Evolutionary conservation across 2,888 invertebrate species (phyloP).

Genomic region (Cyclophora albipunctata): DNA sequence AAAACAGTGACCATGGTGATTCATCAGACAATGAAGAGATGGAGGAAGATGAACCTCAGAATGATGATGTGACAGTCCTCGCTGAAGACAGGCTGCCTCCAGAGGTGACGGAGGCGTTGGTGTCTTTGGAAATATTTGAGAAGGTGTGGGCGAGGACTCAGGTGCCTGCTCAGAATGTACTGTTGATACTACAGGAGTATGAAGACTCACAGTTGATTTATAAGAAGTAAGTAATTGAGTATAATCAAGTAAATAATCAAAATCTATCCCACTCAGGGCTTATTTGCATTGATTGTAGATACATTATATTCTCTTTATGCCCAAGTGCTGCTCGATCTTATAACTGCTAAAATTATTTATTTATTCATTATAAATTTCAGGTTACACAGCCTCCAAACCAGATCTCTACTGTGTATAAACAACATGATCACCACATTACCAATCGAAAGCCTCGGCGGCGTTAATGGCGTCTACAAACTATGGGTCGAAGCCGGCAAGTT

Average conservation of each 20-base stretch:
- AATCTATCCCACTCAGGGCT: not conserved
- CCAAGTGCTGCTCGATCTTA: too few species aligned
- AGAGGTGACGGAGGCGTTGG: constrained; percentile 77
- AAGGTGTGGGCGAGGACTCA: constrained; percentile 75
- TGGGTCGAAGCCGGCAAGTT: constrained; percentile 80
- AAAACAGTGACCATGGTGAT: constrained; percentile 36
- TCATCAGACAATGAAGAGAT: constrained; percentile 56
- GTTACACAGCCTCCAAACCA: constrained; percentile 73
- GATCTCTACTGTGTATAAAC: constrained; percentile 80
- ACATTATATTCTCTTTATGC: too few species aligned
- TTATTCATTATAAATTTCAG: constrained; percentile 38
- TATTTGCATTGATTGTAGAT: too few species aligned
- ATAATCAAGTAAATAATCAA: not conserved
- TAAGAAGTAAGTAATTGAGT: constrained; percentile 57
- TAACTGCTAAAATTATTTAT: too few species aligned
- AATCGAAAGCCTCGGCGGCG: constrained; percentile 78
- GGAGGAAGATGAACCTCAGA: constrained; percentile 60
- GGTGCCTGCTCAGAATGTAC: constrained; percentile 71
- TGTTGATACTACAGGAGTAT: constrained; percentile 68
- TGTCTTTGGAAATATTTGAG: constrained; percentile 73
- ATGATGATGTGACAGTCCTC: constrained; percentile 48
- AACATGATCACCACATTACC: constrained; percentile 79
- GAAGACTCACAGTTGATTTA: constrained; percentile 60
- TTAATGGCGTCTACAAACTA: constrained; percentile 75
- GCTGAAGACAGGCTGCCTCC: constrained; percentile 70